phyloP scores from a whole-genome alignment of 2,797 vertebrate genomes.

The Pseudochaenichthys georgianus region DNA sequence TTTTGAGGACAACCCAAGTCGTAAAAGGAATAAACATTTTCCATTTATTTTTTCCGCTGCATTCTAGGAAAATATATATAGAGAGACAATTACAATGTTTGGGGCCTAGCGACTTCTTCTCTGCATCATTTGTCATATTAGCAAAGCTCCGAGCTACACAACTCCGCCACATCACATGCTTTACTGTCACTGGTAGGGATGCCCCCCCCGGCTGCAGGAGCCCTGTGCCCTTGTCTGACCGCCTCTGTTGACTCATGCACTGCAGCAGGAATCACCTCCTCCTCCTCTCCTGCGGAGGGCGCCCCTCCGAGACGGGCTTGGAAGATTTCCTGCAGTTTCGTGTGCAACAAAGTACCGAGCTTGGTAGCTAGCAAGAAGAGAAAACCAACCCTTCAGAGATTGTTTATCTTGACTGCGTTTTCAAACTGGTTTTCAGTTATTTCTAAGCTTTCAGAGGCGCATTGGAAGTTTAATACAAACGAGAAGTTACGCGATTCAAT shows the following conservation, averaged over 20 bases:
- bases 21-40: neutral
- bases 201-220: neutral
- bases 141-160: neutral
- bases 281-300: slow-evolving; percentile 75
- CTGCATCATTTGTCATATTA: neutral
- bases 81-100: neutral
- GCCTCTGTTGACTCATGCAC: slow-evolving; percentile 14
- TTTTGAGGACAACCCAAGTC: neutral
- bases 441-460: neutral
- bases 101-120: neutral
- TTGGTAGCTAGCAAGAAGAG: slow-evolving; percentile 57
- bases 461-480: slow-evolving; percentile 11
- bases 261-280: slow-evolving; percentile 24
- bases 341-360: slow-evolving; percentile 74
- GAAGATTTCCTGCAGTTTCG: slow-evolving; percentile 60
- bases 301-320: slow-evolving; percentile 33
- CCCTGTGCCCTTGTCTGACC: neutral
- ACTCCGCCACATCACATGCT: neutral
- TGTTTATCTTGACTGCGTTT: slow-evolving; percentile 37
- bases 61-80: neutral
- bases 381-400: slow-evolving; percentile 35
- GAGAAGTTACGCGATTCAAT: neutral
- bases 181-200: no score
- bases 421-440: neutral
- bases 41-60: no score